Percentiles rank a stretch among this genome's conserved stretches.
Evolutionary conservation across 2,797 vertebrate genomes (phyloP).

Genomic region (Sternotherus odoratus): DNA sequence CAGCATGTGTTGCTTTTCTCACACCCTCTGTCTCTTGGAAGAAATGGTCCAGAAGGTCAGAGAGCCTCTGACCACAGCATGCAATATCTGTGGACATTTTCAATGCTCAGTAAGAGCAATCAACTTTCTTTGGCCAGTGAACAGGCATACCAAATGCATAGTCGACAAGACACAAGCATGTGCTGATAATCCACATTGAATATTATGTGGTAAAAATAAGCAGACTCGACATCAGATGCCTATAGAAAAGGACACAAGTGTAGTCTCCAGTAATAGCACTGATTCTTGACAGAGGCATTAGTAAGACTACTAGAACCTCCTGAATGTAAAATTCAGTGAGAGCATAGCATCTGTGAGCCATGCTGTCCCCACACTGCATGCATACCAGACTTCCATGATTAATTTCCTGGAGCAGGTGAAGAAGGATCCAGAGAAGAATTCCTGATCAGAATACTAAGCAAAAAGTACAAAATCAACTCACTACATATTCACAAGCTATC

Average conservation of each 20-base stretch:
- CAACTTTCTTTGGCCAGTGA: background rate
- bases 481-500: background rate
- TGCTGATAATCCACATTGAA: background rate
- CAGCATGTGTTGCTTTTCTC: background rate
- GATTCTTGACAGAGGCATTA: conserved; percentile 9
- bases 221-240: background rate
- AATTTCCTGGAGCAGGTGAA: conserved; percentile 2
- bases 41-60: background rate
- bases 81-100: background rate
- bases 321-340: background rate
- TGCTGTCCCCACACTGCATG: background rate
- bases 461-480: conserved; percentile 27
- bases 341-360: background rate
- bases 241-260: background rate
- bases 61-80: background rate
- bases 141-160: background rate
- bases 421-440: conserved; percentile 9
- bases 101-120: background rate
- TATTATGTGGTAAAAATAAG: background rate
- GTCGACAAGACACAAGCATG: background rate
- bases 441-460: background rate
- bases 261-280: background rate
- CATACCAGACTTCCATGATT: conserved; percentile 18
- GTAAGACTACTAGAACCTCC: background rate
- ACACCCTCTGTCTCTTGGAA: background rate